Conservation (phyloP, 2,113 vertebrate species). For the Caracal caracal region DNA sequence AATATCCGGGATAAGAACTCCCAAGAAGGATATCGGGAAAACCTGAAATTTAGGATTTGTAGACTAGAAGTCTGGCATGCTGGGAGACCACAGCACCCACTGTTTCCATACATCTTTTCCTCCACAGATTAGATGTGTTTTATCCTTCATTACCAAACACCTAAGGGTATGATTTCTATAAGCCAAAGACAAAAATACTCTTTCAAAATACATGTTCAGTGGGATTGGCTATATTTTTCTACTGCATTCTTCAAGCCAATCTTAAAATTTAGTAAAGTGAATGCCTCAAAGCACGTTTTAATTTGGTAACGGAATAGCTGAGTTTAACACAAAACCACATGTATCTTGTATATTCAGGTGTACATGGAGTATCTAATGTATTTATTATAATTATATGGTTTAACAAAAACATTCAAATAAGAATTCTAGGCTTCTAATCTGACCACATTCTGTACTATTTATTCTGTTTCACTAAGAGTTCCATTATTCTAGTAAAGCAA, state of each 20-base stretch:
- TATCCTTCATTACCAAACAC: neutral
- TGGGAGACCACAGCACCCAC: neutral
- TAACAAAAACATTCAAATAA: slow-evolving; percentile 59
- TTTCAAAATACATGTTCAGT: neutral
- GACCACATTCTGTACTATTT: neutral
- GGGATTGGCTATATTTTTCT: neutral
- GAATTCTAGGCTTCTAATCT: slow-evolving; percentile 44
- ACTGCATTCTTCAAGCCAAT: neutral
- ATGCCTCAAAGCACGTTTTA: slow-evolving; percentile 5
- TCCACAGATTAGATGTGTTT: neutral
- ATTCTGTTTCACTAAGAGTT: slow-evolving; percentile 27
- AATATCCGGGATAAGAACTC: neutral
- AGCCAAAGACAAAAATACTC: neutral
- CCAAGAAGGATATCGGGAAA: neutral
- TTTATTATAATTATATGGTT: slow-evolving; percentile 67
- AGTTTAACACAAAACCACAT: neutral
- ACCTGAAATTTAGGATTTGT: neutral
- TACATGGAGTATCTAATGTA: neutral
- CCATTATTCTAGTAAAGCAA: neutral
- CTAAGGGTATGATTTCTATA: neutral
- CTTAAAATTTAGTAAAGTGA: slow-evolving; percentile 1
- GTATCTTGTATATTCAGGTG: slow-evolving; percentile 79
- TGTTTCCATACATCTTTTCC: neutral
- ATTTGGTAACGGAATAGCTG: slow-evolving; percentile 24
- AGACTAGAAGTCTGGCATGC: neutral